Conservation (phyloP, 1,140 invertebrate genomes). For the Scaptomyza montana region DNA sequence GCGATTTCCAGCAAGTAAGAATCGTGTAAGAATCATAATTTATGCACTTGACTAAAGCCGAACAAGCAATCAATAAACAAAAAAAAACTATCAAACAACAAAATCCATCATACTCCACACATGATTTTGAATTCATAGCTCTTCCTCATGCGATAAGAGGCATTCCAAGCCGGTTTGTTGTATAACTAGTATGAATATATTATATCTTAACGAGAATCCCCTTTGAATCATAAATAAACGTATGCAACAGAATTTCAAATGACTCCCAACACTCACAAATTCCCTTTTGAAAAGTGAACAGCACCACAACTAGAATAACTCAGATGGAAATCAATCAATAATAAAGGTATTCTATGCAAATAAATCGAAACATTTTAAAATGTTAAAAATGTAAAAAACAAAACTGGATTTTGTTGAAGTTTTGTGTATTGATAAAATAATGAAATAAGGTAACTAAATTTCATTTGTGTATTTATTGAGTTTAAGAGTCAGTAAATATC, state of each 20-base stretch:
- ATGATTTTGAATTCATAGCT: constrained; percentile 59
- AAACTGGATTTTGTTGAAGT: too few species aligned
- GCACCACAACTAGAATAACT: neutral
- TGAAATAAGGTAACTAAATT: neutral
- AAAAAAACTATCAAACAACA: neutral
- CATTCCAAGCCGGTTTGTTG: neutral
- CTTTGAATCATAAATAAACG: constrained; percentile 38
- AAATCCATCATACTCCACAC: constrained; percentile 40
- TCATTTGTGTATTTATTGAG: too few species aligned
- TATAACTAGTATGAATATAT: constrained; percentile 8
- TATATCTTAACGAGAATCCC: constrained; percentile 30
- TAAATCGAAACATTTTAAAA: too few species aligned
- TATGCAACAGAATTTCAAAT: constrained; percentile 57
- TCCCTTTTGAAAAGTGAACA: neutral
- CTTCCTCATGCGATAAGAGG: constrained; percentile 5
- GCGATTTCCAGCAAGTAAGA: constrained; percentile 11
- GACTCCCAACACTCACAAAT: constrained; percentile 21
- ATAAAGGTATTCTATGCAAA: too few species aligned
- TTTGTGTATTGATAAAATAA: too few species aligned
- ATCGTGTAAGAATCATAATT: constrained; percentile 40
- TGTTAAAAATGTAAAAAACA: too few species aligned
- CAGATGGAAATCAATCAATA: constrained; percentile 2
- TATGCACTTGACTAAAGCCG: constrained; percentile 47
- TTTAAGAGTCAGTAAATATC: too few species aligned
- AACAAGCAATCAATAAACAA: constrained; percentile 12